Conservation (phyloP, 1,140 invertebrate genomes). For the Mycetomoellerius zeteki region DNA sequence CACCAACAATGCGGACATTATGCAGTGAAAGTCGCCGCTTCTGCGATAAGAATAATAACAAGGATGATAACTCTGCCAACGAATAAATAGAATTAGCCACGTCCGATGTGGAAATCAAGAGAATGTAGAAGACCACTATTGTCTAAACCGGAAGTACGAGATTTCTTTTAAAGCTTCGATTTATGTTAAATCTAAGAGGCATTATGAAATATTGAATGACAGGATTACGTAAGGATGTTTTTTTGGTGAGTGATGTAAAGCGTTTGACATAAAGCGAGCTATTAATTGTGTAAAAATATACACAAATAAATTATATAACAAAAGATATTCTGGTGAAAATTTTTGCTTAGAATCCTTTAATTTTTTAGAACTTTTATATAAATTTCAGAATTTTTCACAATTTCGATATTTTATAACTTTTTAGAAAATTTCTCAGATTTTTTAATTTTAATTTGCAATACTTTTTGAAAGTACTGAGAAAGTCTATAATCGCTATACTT, state of each 20-base stretch:
- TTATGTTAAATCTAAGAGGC: not conserved
- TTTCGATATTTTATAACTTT: too few relatives aligned
- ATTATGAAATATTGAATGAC: not conserved
- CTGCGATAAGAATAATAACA: constrained; percentile 17
- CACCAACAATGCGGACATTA: constrained; percentile 25
- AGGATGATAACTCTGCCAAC: not conserved
- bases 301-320: not conserved
- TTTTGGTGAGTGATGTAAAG: not conserved
- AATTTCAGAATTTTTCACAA: too few relatives aligned
- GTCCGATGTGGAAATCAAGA: not conserved
- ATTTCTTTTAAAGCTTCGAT: constrained; percentile 4
- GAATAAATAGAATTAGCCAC: not conserved
- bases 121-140: not conserved
- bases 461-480: too few relatives aligned
- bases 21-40: constrained; percentile 13
- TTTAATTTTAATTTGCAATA: too few relatives aligned
- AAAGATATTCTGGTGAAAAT: not conserved
- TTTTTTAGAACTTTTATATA: too few relatives aligned
- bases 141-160: not conserved
- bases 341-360: too few relatives aligned
- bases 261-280: too few relatives aligned
- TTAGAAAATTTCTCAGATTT: too few relatives aligned
- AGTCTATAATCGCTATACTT: too few relatives aligned
- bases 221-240: not conserved
- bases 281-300: not conserved